Conservation (phyloP, 2,888 invertebrate genomes). For the Hirtodrosophila histrioides region DNA sequence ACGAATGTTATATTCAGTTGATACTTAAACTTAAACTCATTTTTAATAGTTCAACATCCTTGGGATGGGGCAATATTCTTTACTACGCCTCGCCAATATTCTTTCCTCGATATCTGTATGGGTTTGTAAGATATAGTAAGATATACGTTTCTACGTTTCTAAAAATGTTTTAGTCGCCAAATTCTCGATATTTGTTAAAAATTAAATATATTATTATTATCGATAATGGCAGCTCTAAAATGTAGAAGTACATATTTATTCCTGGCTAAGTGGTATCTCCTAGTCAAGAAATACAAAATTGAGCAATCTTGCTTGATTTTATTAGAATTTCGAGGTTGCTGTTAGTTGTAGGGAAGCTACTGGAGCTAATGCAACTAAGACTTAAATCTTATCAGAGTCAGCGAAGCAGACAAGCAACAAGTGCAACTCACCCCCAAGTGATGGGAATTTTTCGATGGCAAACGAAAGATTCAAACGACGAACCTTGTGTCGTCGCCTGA, state of each 20-base stretch:
- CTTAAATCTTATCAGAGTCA: conserved; percentile 66
- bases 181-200: no score
- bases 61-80: no score
- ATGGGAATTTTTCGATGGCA: conserved; percentile 36
- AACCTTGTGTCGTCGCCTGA: conserved; percentile 42
- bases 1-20: no score
- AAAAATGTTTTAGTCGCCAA: no score
- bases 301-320: conserved; percentile 3
- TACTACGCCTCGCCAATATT: no score
- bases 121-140: no score
- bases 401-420: conserved; percentile 35
- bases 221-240: neutral
- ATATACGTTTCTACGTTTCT: no score
- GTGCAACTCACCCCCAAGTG: conserved; percentile 43
- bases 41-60: no score
- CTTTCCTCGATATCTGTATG: no score
- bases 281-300: neutral
- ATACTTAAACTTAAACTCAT: no score
- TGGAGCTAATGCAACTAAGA: conserved; percentile 9
- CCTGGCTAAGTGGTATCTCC: neutral
- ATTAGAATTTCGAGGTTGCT: conserved; percentile 18
- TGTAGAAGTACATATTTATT: neutral
- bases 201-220: no score
- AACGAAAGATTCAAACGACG: conserved; percentile 76
- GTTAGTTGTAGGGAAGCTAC: neutral